These are phyloP conservation scores for Erebia aethiops DNA, from an alignment of 2,888 invertebrate species.

Conservation along the genomic window DNA sequence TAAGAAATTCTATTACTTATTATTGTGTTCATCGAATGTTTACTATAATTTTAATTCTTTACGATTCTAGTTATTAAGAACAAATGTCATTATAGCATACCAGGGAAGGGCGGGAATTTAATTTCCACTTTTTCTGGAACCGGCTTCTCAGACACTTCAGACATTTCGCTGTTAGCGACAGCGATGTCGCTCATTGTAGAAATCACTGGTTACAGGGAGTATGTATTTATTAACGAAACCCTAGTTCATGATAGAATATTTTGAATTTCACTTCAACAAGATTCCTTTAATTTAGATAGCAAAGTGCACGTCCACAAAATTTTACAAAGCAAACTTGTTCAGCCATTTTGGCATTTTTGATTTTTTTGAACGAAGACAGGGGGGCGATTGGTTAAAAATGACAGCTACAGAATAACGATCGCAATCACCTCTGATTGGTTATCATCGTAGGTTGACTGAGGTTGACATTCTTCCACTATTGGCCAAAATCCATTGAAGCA, in stretches of 20 bases:
- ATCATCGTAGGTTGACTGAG: too few relatives aligned
- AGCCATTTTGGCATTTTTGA: constrained; percentile 64
- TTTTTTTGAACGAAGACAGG: constrained; percentile 23
- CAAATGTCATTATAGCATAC: constrained; percentile 45
- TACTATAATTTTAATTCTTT: neutral
- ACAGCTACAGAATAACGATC: too few relatives aligned
- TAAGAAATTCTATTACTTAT: neutral
- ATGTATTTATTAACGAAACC: constrained; percentile 8
- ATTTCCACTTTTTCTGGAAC: constrained; percentile 56
- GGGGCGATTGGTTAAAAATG: neutral
- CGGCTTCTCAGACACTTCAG: constrained; percentile 67
- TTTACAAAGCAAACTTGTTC: constrained; percentile 45
- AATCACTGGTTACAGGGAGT: constrained; percentile 34
- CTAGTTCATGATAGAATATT: constrained; percentile 29
- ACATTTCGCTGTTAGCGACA: constrained; percentile 56
- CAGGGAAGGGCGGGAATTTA: constrained; percentile 75
- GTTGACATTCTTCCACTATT: too few relatives aligned
- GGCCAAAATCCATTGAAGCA: too few relatives aligned
- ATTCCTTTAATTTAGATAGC: constrained; percentile 26
- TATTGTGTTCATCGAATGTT: neutral
- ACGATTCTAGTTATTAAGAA: neutral
- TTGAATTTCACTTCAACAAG: neutral
- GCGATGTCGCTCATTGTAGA: constrained; percentile 67
- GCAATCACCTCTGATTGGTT: too few relatives aligned
- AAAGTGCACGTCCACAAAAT: constrained; percentile 39